Evolutionary conservation across 2,113 vertebrate species (phyloP).

Genomic region (Corvus moneduloides): DNA sequence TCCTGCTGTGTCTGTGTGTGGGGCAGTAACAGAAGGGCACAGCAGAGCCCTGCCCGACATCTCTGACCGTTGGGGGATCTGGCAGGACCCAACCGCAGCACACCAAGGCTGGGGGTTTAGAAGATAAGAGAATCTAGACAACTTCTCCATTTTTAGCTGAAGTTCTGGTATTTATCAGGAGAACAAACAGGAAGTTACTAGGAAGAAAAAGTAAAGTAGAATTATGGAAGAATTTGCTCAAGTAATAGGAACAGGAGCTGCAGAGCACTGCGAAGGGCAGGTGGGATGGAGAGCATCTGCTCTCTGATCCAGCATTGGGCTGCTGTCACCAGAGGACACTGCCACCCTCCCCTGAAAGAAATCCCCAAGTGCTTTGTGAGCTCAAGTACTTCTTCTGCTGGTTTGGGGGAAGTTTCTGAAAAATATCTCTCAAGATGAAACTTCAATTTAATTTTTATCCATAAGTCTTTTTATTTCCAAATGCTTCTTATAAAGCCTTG

Average conservation of each 20-base stretch:
- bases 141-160: slow-evolving; percentile 68
- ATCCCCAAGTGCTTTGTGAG: background rate
- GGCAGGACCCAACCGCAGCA: background rate
- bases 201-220: slow-evolving; percentile 52
- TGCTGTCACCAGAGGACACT: background rate
- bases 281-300: background rate
- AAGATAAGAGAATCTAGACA: slow-evolving; percentile 7
- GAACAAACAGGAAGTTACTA: slow-evolving; percentile 46
- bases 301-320: background rate
- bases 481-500: background rate
- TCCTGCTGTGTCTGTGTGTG: background rate
- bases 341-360: background rate
- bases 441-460: background rate
- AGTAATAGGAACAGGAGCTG: background rate
- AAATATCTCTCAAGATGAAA: background rate
- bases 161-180: slow-evolving; percentile 59
- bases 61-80: background rate
- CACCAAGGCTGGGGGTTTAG: background rate
- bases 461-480: background rate
- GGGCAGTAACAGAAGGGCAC: background rate
- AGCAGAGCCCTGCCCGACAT: accelerated
- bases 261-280: background rate
- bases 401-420: background rate
- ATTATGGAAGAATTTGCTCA: slow-evolving; percentile 23
- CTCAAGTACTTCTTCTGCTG: background rate